Evolutionary conservation across 2,797 vertebrate genomes (phyloP).

Genomic region (Enteromius viviparus): DNA sequence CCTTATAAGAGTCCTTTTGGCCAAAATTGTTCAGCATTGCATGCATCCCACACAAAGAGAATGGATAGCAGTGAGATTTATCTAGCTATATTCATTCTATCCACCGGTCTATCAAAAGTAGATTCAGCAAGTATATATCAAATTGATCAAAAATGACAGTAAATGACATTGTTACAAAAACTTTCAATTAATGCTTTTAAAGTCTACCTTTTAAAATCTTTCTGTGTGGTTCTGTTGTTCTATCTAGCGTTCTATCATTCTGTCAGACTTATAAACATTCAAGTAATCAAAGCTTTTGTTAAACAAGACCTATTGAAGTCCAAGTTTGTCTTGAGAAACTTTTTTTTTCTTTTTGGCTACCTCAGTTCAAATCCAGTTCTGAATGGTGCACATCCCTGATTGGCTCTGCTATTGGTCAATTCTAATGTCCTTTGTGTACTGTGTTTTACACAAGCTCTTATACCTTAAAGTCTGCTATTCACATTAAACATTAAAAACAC

Average conservation of each 20-base stretch:
- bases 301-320: background rate
- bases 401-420: background rate
- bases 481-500: background rate
- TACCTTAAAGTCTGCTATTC: background rate
- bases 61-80: background rate
- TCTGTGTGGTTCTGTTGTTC: background rate
- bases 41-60: background rate
- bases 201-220: no score
- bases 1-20: background rate
- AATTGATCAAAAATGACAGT: background rate
- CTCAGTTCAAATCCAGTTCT: background rate
- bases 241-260: background rate
- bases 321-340: background rate
- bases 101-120: background rate
- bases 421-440: background rate
- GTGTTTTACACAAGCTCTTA: background rate
- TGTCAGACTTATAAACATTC: background rate
- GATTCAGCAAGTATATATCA: background rate
- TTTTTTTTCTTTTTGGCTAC: background rate
- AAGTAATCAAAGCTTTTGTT: background rate
- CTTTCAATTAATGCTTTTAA: background rate
- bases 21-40: background rate
- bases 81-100: background rate
- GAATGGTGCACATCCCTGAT: background rate
- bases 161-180: background rate